Evolutionary conservation across 2,113 vertebrate species (phyloP), one percentile per base, ranked within the genome.

Genomic region (Blennius ocellaris): DNA sequence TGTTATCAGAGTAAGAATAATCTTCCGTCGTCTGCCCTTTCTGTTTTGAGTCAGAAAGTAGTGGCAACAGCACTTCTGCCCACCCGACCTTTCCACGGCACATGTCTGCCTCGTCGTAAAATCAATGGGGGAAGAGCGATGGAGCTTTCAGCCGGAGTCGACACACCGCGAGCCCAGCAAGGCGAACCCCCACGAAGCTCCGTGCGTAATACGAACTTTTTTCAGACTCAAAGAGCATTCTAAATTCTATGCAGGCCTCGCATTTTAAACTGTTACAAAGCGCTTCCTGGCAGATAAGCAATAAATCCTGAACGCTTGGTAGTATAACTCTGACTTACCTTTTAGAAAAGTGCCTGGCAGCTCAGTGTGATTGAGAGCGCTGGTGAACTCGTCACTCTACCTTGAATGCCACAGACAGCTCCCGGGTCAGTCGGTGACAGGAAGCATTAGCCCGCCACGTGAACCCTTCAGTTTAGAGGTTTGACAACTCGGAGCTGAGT

Each of bases 361-460:
- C 40, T 43, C 1, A 21, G n/a, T 48, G 72, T 73, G 53, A 73
- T 10, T 54, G 45, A 69, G 5, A 41, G 12, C 44, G 36, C 43
- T 67, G 60, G 49, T 45, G 45, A 61, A 54, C 6, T 21, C 65
- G 64, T 53, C 64, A 69, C 71, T 21, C 48, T 36, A 14, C 7
- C 38, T 71, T 71, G 55, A 65, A 15, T 36, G 15, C 73, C 1
- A 14, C 30, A 60, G 49, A 57, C 39, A 37, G 16, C 8, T 30
- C 39, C 53, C 8, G 17, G 49, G 49, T 64, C 58, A 73, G 7
- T 21, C 38, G 14, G 69, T 15, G 36, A 55, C 16, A 14, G 10
- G 4, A 30, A 37, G 17, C 10, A 15, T 57, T 48, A 57, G 61
- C 40, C 45, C 16, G 47, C 8, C 30, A 12, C 47, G 21, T 49